Evolutionary conservation across 2,113 vertebrate genomes (phyloP).

Genomic region (Triplophysa tibetana): DNA sequence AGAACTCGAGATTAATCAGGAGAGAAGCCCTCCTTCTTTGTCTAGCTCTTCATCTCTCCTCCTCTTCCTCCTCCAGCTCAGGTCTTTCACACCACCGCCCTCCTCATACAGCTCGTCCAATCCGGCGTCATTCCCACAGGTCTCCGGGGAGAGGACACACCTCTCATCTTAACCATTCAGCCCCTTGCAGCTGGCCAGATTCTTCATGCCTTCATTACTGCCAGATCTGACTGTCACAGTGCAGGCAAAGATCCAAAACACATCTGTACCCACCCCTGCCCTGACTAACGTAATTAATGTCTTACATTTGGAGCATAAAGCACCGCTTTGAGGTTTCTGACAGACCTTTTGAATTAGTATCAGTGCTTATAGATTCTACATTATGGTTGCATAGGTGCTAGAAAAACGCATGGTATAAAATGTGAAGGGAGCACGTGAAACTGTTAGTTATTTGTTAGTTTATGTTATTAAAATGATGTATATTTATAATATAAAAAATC

Average conservation of each 20-base stretch:
- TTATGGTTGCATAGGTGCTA: background rate
- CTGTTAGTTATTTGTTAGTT: too few relatives aligned
- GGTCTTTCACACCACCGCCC: slow-evolving; percentile 28
- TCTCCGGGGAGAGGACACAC: slow-evolving; percentile 43
- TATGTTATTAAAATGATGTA: too few relatives aligned
- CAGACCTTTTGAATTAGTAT: background rate
- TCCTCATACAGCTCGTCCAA: slow-evolving; percentile 25
- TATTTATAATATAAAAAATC: too few relatives aligned
- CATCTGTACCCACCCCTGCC: slow-evolving; percentile 12
- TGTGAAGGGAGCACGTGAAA: too few relatives aligned
- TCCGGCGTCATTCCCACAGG: slow-evolving; percentile 22
- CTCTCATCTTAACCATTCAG: slow-evolving; percentile 41
- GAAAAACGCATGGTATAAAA: too few relatives aligned
- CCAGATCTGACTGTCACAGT: slow-evolving; percentile 22
- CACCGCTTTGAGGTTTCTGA: background rate
- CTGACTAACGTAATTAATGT: background rate
- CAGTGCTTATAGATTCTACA: background rate
- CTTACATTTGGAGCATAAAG: background rate
- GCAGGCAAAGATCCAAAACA: slow-evolving; percentile 31
- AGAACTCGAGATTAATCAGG: slow-evolving; percentile 18
- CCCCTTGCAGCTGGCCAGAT: slow-evolving; percentile 49
- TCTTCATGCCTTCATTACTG: slow-evolving; percentile 31
- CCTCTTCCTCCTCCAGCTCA: slow-evolving; percentile 29
- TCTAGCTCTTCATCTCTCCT: slow-evolving; percentile 9
- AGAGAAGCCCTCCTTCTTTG: slow-evolving; percentile 11